phyloP scores from a whole-genome alignment of 2,797 vertebrate genomes.

The Limnodromus scolopaceus region DNA sequence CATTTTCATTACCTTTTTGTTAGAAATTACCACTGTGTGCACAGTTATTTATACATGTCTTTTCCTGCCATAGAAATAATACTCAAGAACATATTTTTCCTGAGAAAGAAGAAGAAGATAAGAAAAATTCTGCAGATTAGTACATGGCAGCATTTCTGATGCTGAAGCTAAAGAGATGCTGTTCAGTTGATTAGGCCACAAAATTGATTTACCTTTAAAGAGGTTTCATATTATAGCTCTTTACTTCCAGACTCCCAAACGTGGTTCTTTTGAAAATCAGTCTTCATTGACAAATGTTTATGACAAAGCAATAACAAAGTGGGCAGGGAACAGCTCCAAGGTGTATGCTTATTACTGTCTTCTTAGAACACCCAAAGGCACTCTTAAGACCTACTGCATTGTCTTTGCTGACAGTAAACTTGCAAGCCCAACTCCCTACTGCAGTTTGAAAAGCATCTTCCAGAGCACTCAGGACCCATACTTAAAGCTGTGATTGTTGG shows the following conservation, averaged over 20 bases:
- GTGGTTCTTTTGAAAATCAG: conserved; percentile 77
- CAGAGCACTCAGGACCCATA: background rate
- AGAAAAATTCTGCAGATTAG: background rate
- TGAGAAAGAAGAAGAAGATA: background rate
- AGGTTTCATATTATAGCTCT: conserved; percentile 72
- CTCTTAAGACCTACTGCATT: background rate
- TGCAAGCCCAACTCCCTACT: background rate
- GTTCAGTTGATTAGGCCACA: conserved; percentile 63
- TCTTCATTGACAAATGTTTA: conserved; percentile 52
- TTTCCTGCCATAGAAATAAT: background rate
- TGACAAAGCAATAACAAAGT: conserved; percentile 37
- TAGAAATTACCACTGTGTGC: background rate
- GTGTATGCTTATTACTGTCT: background rate
- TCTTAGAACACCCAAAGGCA: conserved; percentile 7
- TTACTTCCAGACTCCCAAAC: conserved; percentile 71
- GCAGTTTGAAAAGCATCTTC: background rate
- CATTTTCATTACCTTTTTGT: background rate
- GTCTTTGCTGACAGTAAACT: conserved; percentile 13
- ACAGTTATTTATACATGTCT: background rate
- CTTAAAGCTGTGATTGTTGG: background rate
- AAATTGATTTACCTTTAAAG: conserved; percentile 78
- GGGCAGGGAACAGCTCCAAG: background rate
- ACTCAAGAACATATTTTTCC: background rate
- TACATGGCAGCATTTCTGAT: background rate
- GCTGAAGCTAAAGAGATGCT: background rate